These are phyloP conservation scores for Pteronotus mesoamericanus DNA, from an alignment of 2,797 vertebrate species.

Conservation along the genomic window DNA sequence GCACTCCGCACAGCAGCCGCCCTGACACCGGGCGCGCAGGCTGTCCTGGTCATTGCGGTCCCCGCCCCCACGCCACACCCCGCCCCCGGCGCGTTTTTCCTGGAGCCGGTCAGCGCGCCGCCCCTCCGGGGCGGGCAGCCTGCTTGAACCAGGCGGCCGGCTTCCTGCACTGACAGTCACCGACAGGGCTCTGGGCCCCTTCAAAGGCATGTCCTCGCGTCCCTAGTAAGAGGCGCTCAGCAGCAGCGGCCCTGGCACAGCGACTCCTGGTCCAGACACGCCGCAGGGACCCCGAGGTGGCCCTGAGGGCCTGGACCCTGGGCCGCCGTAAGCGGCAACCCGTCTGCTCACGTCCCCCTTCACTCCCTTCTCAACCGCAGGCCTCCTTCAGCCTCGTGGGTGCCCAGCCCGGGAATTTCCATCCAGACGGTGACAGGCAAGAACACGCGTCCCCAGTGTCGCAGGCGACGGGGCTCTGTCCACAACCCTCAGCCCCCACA, in stretches of 20 bases:
- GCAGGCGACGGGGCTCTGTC: neutral
- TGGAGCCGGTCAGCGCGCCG: neutral
- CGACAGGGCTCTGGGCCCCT: neutral
- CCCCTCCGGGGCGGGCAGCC: neutral
- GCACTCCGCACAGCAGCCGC: neutral
- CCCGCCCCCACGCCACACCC: neutral
- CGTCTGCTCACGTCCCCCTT: fast-evolving
- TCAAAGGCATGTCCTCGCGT: neutral
- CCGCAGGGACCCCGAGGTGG: neutral
- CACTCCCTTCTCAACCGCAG: fast-evolving
- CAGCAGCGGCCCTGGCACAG: neutral
- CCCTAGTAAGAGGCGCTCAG: neutral
- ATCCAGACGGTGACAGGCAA: neutral
- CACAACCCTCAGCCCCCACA: neutral
- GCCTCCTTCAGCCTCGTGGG: neutral
- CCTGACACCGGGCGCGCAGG: fast-evolving
- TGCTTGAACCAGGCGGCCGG: neutral
- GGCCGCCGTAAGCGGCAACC: fast-evolving
- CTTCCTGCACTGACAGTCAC: neutral
- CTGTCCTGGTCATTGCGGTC: neutral
- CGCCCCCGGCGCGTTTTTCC: neutral
- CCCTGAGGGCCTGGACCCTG: neutral
- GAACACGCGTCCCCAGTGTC: neutral
- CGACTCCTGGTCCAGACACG: neutral
- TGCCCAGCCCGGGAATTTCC: neutral